Evolutionary conservation across 2,113 vertebrate genomes (phyloP).

Genomic region (Coptodon bakossiorum): DNA sequence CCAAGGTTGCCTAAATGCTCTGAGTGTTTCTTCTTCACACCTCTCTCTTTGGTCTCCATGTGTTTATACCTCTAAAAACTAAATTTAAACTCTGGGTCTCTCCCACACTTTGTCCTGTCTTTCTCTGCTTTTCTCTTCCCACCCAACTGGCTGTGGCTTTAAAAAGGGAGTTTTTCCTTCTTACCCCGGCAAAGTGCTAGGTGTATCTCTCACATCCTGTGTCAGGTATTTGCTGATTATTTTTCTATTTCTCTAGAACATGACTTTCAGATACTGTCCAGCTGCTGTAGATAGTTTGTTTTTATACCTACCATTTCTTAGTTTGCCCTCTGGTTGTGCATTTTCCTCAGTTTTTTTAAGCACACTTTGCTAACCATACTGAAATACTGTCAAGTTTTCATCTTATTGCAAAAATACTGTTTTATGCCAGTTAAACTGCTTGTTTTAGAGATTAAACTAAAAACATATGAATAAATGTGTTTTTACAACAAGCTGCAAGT

Average conservation of each 20-base stretch:
- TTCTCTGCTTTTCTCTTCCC: background rate
- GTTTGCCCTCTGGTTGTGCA: background rate
- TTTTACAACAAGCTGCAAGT: background rate
- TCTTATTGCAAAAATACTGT: background rate
- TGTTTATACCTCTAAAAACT: background rate
- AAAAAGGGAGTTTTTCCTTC: background rate
- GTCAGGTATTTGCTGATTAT: background rate
- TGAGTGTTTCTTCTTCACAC: background rate
- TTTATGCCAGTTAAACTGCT: background rate
- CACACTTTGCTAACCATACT: background rate
- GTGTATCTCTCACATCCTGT: background rate
- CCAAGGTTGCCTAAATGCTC: background rate
- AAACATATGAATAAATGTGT: background rate
- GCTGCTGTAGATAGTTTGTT: background rate
- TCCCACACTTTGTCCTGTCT: background rate
- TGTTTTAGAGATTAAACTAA: background rate
- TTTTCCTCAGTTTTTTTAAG: background rate
- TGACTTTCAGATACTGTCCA: background rate
- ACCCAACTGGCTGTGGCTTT: accelerated
- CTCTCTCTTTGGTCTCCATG: background rate
- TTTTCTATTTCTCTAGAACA: background rate
- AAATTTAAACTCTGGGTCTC: background rate
- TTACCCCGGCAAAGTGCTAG: background rate
- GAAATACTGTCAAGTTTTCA: background rate
- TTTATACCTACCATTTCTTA: background rate